These are phyloP conservation scores for Ormyrus pomaceus DNA, from an alignment of 2,888 invertebrate species.

Conservation along the genomic window DNA sequence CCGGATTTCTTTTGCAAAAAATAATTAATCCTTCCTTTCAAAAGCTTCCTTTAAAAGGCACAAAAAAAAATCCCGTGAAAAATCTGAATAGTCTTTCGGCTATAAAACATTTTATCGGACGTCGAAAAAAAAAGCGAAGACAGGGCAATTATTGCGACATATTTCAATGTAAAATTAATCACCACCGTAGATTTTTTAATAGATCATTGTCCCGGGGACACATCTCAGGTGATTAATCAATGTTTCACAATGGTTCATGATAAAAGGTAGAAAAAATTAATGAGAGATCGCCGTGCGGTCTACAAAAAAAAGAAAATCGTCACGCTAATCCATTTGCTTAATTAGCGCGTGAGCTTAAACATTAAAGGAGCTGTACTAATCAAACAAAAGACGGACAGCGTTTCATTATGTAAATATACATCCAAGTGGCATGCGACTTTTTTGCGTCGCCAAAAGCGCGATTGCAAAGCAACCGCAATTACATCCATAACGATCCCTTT, in stretches of 20 bases:
- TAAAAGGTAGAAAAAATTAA: conserved; percentile 14
- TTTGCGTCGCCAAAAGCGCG: background rate
- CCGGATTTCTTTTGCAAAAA: background rate
- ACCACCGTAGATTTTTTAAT: conserved; percentile 26
- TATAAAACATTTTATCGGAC: no score
- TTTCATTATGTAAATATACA: conserved; percentile 32
- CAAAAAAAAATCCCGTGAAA: no score
- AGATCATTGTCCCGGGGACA: background rate
- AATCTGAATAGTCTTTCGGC: no score
- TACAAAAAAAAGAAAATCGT: conserved; percentile 9
- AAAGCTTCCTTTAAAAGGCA: no score
- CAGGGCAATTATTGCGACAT: conserved; percentile 1
- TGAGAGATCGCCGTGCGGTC: background rate
- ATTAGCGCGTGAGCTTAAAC: conserved; percentile 24
- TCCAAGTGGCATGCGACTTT: no score
- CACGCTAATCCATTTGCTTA: conserved; percentile 39
- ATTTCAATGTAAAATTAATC: conserved; percentile 30
- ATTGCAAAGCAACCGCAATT: no score
- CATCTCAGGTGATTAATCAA: conserved; percentile 35
- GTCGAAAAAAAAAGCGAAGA: no score
- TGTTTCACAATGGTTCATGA: conserved; percentile 17
- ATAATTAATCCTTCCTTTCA: no score
- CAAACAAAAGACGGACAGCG: conserved; percentile 13
- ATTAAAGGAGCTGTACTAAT: conserved; percentile 4
- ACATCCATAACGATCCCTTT: no score